Conservation (phyloP, 1,140 invertebrate species). For the Drosophila paulistorum region DNA sequence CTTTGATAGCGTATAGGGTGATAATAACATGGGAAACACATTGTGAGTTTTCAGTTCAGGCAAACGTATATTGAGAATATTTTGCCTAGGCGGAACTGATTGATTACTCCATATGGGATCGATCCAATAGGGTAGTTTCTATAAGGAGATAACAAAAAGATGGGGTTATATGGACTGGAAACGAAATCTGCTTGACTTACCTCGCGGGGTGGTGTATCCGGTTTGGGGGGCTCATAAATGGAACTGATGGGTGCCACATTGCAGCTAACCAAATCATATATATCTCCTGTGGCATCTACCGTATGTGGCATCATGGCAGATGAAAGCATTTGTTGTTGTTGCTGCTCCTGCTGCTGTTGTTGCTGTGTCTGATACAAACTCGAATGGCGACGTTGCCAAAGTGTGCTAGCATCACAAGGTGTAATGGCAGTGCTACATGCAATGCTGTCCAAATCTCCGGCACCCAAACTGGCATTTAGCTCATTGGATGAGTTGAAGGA, state of each 20-base stretch:
- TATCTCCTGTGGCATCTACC: slow-evolving; percentile 10
- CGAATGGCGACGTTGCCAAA: slow-evolving; percentile 61
- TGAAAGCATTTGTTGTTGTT: slow-evolving; percentile 6
- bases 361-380: slow-evolving; percentile 47
- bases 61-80: slow-evolving; percentile 63
- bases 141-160: slow-evolving; percentile 1
- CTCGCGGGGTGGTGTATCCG: slow-evolving; percentile 82
- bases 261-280: slow-evolving; percentile 52
- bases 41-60: slow-evolving; percentile 66
- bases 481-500: slow-evolving; percentile 73
- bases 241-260: slow-evolving; percentile 48
- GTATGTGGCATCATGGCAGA: slow-evolving; percentile 2
- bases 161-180: neutral
- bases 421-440: slow-evolving; percentile 42
- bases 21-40: slow-evolving; percentile 65
- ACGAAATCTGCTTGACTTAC: slow-evolving; percentile 42
- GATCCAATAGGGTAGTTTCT: slow-evolving; percentile 77
- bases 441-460: slow-evolving; percentile 38
- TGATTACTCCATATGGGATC: slow-evolving; percentile 79
- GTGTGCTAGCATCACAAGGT: slow-evolving; percentile 46
- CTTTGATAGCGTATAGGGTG: slow-evolving; percentile 77
- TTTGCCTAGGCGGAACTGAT: slow-evolving; percentile 38
- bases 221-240: slow-evolving; percentile 80
- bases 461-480: slow-evolving; percentile 52
- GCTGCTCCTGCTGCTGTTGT: slow-evolving; percentile 28